These are phyloP conservation scores for Channa maculata DNA, from an alignment of 2,113 vertebrate genomes.

Conservation along the genomic window DNA sequence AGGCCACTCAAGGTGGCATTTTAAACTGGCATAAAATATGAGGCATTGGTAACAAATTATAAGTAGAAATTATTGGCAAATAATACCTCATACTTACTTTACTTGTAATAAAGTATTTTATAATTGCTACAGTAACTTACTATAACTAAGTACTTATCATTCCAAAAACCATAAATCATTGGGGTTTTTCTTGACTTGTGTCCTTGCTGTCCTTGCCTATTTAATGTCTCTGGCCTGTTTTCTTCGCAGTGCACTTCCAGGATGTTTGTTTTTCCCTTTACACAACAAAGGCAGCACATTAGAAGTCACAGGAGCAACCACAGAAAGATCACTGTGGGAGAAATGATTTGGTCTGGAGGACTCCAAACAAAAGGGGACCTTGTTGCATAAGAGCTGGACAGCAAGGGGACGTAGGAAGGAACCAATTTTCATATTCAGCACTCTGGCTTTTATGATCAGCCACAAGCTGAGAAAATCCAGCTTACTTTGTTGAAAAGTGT, in stretches of 20 bases:
- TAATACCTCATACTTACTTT: not conserved
- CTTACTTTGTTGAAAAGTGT: conserved; percentile 11
- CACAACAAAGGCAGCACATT: conserved; percentile 7
- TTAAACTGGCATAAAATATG: too few species aligned
- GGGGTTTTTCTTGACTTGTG: not conserved
- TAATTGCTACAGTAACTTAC: too few species aligned
- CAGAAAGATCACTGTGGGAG: conserved; percentile 25
- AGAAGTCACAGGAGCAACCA: conserved; percentile 27
- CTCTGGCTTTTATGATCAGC: conserved; percentile 30
- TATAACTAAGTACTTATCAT: too few species aligned
- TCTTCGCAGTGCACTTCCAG: not conserved
- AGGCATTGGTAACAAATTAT: too few species aligned
- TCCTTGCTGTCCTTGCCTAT: not conserved
- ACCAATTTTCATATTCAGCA: conserved; percentile 62
- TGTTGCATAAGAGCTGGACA: conserved; percentile 53
- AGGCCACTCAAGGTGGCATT: too few species aligned
- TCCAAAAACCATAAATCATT: not conserved
- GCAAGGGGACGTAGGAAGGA: conserved; percentile 30
- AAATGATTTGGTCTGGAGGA: conserved; percentile 27
- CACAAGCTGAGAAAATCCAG: conserved; percentile 25
- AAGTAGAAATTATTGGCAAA: too few species aligned
- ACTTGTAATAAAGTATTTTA: not conserved
- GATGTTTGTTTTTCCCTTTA: not conserved
- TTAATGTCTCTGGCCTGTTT: not conserved
- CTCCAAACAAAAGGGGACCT: conserved; percentile 54